Evolutionary conservation across 2,888 invertebrate species (phyloP).

Genomic region (Leptarthrus brevirostris): DNA sequence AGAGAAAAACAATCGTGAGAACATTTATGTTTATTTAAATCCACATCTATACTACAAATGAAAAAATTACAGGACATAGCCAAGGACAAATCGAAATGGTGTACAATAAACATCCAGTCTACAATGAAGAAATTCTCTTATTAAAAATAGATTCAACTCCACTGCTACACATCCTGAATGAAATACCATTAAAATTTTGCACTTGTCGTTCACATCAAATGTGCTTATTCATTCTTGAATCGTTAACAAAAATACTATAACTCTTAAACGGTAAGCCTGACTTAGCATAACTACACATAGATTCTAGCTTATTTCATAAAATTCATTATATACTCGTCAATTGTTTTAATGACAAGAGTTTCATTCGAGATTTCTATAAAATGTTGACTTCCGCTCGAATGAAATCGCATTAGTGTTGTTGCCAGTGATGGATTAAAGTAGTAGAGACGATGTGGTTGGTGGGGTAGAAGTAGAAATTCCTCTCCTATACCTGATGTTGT

Average conservation of each 20-base stretch:
- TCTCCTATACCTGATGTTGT: conserved; percentile 59
- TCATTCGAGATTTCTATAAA: conserved; percentile 33
- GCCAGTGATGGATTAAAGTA: conserved; percentile 2
- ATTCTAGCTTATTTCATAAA: not conserved
- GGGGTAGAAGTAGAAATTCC: conserved; percentile 32
- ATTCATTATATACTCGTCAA: conserved; percentile 37
- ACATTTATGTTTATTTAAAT: conserved; percentile 1
- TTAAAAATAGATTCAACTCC: not conserved
- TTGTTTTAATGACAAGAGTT: conserved; percentile 6
- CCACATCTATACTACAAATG: not conserved
- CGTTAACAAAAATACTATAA: not conserved
- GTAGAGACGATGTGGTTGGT: conserved; percentile 27
- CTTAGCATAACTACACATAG: too few relatives aligned
- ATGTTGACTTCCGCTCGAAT: not conserved
- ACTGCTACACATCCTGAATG: not conserved
- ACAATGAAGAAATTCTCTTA: not conserved
- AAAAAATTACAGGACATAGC: too few relatives aligned
- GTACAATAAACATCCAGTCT: not conserved
- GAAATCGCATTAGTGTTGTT: conserved; percentile 2
- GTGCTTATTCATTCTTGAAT: not conserved
- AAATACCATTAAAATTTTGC: not conserved
- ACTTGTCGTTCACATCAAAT: not conserved
- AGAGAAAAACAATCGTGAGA: not conserved
- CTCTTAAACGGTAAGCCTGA: not conserved
- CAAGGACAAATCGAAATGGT: not conserved